Evolutionary conservation across 2,888 invertebrate species (phyloP), one percentile per base, ranked within the genome.

Genomic region (Dione juno): DNA sequence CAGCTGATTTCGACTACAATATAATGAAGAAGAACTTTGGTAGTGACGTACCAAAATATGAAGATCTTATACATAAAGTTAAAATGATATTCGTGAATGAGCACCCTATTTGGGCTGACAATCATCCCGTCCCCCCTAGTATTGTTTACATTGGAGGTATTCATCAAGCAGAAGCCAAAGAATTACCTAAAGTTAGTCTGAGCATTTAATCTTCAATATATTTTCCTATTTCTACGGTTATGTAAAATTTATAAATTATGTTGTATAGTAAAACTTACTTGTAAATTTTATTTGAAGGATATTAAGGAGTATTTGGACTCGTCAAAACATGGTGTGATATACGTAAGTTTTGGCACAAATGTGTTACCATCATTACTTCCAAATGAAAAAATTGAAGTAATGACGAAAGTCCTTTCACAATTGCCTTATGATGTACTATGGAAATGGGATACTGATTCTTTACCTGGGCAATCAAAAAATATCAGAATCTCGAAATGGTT

Each of bases 361-460:
- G 82, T 90, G 0, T 77, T 82, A 43, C 80, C 84, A 3, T 75
- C 80, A 0, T 43, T 74, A 8, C 72, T 90, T 41, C 80, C 86
- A n/a, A 72, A 78, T 14, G 79, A 83, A 37, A 80, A 69, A 59
- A 77, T 84, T 5, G 71, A 81, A 58, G 69, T 77, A 0, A 76
- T 92, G n/a, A 58, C 86, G 0, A 78, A 77, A 14, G 88, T 81
- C 0, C 86, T 93, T 59, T 82, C 84, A 0, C 74, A 81, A 37
- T 71, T 92, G 19, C 87, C 87, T 0, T 90, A 89, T 70, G 79
- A 85, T 50, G 83, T 93, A 1, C 63, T 92, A 5, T 90, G 86
- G 86, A 92, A 90, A 76, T 89, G 85, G 84, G 85, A 87, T 69
- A 77, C 76, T 3, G 83, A 85, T 9, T 72, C 72, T 40, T 77